phyloP scores from a whole-genome alignment of 2,797 vertebrate species.

The Chiloscyllium punctatum region DNA sequence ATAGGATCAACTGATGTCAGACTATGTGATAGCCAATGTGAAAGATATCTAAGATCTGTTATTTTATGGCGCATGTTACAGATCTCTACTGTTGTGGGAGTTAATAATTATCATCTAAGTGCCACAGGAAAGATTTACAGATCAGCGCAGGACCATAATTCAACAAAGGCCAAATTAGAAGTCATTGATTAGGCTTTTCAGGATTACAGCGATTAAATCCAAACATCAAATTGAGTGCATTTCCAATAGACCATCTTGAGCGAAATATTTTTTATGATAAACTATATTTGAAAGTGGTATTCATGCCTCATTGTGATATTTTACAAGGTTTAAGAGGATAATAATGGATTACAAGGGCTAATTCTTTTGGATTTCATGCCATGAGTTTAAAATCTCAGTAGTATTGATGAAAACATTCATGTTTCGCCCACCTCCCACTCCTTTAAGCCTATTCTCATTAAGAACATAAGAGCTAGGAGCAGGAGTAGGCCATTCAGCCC shows the following conservation, averaged over 20 bases:
- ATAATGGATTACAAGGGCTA: not conserved
- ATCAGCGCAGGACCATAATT: not conserved
- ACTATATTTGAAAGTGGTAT: not conserved
- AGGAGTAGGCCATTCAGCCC: not conserved
- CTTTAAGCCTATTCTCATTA: not conserved
- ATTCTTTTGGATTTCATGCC: not conserved
- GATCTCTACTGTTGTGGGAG: not conserved
- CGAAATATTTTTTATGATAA: not conserved
- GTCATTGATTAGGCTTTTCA: not conserved
- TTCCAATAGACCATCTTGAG: slow-evolving; percentile 11
- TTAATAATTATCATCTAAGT: not conserved
- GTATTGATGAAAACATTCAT: not conserved
- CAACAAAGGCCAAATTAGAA: slow-evolving; percentile 15
- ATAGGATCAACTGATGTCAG: not conserved
- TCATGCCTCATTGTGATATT: not conserved
- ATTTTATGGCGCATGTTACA: not conserved
- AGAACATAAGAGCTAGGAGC: not conserved
- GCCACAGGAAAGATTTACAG: not conserved
- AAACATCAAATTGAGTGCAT: not conserved
- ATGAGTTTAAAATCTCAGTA: not conserved
- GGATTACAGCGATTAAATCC: not conserved
- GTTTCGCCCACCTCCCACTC: not conserved
- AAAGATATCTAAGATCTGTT: not conserved
- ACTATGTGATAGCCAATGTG: not conserved
- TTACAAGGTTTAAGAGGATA: not conserved